Evolutionary conservation across 2,113 vertebrate genomes (phyloP), one percentile per base, ranked within the genome.

Genomic region (Crotophaga sulcirostris): DNA sequence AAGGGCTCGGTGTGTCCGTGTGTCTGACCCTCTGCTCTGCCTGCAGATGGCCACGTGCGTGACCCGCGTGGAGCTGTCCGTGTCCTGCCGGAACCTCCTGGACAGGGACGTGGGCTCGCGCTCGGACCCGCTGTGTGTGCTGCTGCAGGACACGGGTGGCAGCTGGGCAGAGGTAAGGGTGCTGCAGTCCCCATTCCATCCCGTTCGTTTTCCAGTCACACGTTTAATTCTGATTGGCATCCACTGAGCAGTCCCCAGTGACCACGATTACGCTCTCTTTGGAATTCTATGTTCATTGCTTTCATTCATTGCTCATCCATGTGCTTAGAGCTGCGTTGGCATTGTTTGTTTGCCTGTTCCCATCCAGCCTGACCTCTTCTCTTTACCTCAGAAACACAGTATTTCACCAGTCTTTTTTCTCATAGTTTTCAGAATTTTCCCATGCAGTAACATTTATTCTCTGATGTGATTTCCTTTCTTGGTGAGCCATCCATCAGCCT

Each of bases 101-200:
- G 98, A 99, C 96, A 98, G 98, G 96, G 99, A 99, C 96, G 93
- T 99, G 14, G 97, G 98, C 16, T 99, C 99, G 44, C 98, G 98
- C 82, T 99, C 99, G 7, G 99, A 99, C 68, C 99, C 99, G 1
- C 97, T 99, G 38, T 99, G 99, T n/a, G 98, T 99, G 29, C 96
- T 99, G 94, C 98, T 98, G 28, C 99, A 98, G 97, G 98, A 97
- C 52, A 69, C 94, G n/a, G 98, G 98, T 8, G 98, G 98, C 72
- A 97, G 17, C 10, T 99, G 99, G 99, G 95, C 94, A 13, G 99
- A 99, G 99, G 99, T 99, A 58, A 88, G 89, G 69, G 52, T 9
- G 33, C 28, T 3, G 4, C 5, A 42, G 5, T 28, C 31, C 13
- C 6, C 0, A 20, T 23, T 6, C 23, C 12, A 0, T 33, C 29